phyloP scores from a whole-genome alignment of 2,797 vertebrate genomes.

The Pelodytes ibericus region DNA sequence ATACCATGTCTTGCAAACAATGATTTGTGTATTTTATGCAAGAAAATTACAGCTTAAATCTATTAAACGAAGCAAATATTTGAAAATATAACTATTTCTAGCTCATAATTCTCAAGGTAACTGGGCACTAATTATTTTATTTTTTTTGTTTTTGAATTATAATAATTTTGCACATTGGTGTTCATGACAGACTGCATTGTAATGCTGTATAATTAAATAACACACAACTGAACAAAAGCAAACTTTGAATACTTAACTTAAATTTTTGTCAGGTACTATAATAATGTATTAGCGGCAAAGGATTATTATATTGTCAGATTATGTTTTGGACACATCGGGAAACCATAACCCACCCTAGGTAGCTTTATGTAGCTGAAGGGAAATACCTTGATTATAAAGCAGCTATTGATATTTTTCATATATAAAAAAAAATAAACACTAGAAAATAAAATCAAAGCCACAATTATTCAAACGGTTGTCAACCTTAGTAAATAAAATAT shows the following conservation, averaged over 20 bases:
- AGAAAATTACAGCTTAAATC: neutral
- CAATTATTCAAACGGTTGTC: neutral
- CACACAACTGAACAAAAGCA: slow-evolving; percentile 35
- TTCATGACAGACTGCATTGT: too few species aligned
- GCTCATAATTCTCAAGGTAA: slow-evolving; percentile 14
- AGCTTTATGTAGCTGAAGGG: slow-evolving; percentile 66
- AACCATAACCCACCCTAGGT: slow-evolving; percentile 75
- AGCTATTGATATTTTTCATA: slow-evolving; percentile 78
- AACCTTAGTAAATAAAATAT: neutral
- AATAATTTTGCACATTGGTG: neutral
- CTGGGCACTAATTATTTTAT: slow-evolving; percentile 28
- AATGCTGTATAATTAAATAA: too few species aligned
- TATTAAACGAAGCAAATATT: slow-evolving; percentile 22
- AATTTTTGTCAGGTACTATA: slow-evolving; percentile 36
- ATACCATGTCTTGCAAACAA: too few species aligned
- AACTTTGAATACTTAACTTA: slow-evolving; percentile 34
- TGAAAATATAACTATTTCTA: slow-evolving; percentile 19
- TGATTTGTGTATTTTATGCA: too few species aligned
- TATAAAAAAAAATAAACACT: slow-evolving; percentile 58
- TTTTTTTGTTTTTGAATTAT: slow-evolving; percentile 44
- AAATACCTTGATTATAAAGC: slow-evolving; percentile 80
- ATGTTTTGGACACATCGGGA: slow-evolving; percentile 78
- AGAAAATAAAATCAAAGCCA: slow-evolving; percentile 21
- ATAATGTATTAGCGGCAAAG: slow-evolving; percentile 28
- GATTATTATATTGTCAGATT: slow-evolving; percentile 70